A percentile compares a stretch with the other conserved stretches of the same genome.
These are phyloP conservation scores for Semotilus atromaculatus DNA, from an alignment of 2,797 vertebrate genomes.

Conservation along the genomic window DNA sequence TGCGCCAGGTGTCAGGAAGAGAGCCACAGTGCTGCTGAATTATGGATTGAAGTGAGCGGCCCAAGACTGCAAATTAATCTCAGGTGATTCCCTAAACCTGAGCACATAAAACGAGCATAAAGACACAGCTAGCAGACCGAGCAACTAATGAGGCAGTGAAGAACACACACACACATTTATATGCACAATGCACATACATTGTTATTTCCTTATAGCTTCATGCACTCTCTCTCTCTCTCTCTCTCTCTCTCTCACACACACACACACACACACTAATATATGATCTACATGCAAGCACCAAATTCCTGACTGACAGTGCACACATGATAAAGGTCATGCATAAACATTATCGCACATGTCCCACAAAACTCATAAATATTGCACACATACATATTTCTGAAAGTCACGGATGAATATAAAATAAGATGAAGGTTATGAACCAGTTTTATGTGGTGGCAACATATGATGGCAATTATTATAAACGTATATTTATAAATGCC, in stretches of 20 bases:
- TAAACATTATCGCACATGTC: background rate
- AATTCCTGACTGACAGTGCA: background rate
- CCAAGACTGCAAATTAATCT: slow-evolving; percentile 71
- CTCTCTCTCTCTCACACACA: too few relatives aligned
- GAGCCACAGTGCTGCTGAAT: slow-evolving; percentile 70
- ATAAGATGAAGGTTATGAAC: background rate
- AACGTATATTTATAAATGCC: background rate
- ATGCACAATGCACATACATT: slow-evolving; percentile 11
- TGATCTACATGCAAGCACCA: background rate
- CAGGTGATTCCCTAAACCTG: slow-evolving; percentile 67
- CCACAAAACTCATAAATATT: background rate
- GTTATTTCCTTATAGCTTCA: background rate
- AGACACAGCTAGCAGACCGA: slow-evolving; percentile 22
- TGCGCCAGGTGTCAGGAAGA: slow-evolving; percentile 74
- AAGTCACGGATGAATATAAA: slow-evolving; percentile 12
- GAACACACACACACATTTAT: slow-evolving; percentile 32
- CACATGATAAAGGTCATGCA: slow-evolving; percentile 12
- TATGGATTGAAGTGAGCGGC: slow-evolving; percentile 77
- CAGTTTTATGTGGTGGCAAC: background rate
- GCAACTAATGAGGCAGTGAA: slow-evolving; percentile 41
- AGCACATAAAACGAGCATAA: slow-evolving; percentile 47
- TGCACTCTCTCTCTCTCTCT: too few relatives aligned
- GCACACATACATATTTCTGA: slow-evolving; percentile 5
- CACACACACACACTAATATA: background rate
- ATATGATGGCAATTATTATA: background rate